A percentile compares a stretch with the other conserved stretches of the same genome.
Evolutionary conservation across 2,797 vertebrate species (phyloP).

Genomic region (Cheirogaleus major): DNA sequence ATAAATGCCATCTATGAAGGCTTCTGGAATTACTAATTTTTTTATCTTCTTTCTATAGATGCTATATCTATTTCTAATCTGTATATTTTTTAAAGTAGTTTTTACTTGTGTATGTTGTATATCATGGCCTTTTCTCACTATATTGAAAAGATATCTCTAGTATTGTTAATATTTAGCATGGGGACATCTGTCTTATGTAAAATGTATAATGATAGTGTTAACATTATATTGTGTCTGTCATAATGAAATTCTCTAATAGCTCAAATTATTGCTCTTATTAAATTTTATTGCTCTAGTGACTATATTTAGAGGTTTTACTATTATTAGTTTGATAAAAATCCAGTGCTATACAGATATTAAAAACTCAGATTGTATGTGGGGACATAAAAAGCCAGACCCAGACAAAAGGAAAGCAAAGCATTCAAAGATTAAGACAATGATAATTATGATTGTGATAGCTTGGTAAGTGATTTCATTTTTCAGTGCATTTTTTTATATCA

Average conservation of each 20-base stretch:
- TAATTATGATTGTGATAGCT: slow-evolving; percentile 16
- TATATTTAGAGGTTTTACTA: slow-evolving; percentile 49
- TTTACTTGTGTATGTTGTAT: slow-evolving; percentile 6
- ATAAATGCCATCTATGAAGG: not conserved
- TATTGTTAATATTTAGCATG: slow-evolving; percentile 60
- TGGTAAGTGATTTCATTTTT: slow-evolving; percentile 35
- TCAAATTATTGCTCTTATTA: slow-evolving; percentile 59
- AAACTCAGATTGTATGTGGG: slow-evolving; percentile 3
- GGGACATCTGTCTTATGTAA: slow-evolving; percentile 50
- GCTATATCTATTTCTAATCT: slow-evolving; percentile 17
- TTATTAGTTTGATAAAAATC: slow-evolving; percentile 67
- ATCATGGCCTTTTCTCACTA: not conserved
- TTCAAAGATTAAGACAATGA: slow-evolving; percentile 40
- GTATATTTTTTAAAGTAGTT: slow-evolving; percentile 22
- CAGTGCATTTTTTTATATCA: not conserved
- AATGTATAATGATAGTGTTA: slow-evolving; percentile 42
- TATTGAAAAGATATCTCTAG: slow-evolving; percentile 43
- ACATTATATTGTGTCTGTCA: slow-evolving; percentile 52
- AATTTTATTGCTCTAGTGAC: slow-evolving; percentile 55
- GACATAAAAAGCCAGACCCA: slow-evolving; percentile 23
- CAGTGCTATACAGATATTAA: slow-evolving; percentile 49
- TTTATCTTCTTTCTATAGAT: not conserved
- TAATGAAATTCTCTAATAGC: slow-evolving; percentile 54
- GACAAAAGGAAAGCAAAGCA: slow-evolving; percentile 36
- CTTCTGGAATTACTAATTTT: slow-evolving; percentile 1